Conservation (phyloP, 2,888 invertebrate species). For the Invenusta paracnida region DNA sequence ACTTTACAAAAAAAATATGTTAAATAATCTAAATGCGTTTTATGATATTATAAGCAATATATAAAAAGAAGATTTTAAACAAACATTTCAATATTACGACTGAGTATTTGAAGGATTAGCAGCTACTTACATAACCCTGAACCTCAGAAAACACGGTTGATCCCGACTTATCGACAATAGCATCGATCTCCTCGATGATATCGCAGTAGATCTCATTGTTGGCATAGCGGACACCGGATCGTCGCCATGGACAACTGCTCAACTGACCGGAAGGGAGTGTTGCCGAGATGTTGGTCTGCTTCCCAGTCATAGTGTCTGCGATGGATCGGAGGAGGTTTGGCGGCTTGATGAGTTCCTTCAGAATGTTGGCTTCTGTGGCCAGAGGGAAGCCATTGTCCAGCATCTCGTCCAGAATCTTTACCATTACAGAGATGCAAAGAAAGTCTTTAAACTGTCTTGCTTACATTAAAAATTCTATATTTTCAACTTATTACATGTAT, state of each 20-base stretch:
- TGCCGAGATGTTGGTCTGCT: constrained; percentile 68
- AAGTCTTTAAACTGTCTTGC: too few relatives aligned
- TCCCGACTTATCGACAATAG: constrained; percentile 94
- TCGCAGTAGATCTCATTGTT: constrained; percentile 99
- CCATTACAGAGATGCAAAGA: too few relatives aligned
- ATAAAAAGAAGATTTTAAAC: too few relatives aligned
- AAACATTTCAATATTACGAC: too few relatives aligned
- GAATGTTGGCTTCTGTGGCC: constrained; percentile 93
- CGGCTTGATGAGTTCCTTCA: constrained; percentile 96
- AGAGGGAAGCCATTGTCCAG: constrained; percentile 97
- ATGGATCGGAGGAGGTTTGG: constrained; percentile 93
- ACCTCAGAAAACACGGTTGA: constrained; percentile 96
- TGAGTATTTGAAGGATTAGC: too few relatives aligned
- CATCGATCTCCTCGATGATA: constrained; percentile 96
- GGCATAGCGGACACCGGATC: constrained; percentile 93
- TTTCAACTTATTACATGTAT: too few relatives aligned
- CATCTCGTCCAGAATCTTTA: constrained; percentile 87
- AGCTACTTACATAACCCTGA: constrained; percentile 72
- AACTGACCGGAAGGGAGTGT: constrained; percentile 90
- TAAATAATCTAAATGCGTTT: too few relatives aligned
- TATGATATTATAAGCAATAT: too few relatives aligned
- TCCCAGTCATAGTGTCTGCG: constrained; percentile 93
- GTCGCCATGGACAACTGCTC: constrained; percentile 95
- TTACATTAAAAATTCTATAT: too few relatives aligned
- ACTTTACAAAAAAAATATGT: too few relatives aligned